Percentiles rank a stretch among this genome's conserved stretches.
These are phyloP conservation scores for Leucozona laternaria DNA, from an alignment of 2,888 invertebrate genomes.

Conservation along the genomic window DNA sequence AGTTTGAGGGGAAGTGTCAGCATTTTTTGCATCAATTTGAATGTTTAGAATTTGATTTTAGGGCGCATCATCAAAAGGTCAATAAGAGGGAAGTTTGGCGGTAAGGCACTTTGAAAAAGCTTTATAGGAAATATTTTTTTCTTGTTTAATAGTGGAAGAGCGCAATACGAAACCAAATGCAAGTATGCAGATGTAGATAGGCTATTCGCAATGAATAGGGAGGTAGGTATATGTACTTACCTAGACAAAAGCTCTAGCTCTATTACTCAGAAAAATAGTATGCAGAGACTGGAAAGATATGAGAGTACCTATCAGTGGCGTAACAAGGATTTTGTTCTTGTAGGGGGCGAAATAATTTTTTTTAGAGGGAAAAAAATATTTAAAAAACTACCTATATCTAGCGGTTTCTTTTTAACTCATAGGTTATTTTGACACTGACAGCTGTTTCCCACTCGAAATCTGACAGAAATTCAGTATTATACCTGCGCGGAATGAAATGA, in stretches of 20 bases:
- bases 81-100: conserved; percentile 12
- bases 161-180: neutral
- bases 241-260: conserved; percentile 35
- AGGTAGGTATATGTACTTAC: neutral
- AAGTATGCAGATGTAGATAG: conserved; percentile 20
- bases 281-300: no score
- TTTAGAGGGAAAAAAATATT: no score
- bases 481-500: no score
- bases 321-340: no score
- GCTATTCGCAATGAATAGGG: conserved; percentile 21
- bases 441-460: no score
- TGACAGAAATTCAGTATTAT: no score
- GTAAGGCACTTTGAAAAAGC: conserved; percentile 29
- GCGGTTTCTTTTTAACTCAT: no score
- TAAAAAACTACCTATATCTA: no score
- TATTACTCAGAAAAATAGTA: conserved; percentile 18
- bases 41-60: conserved; percentile 21
- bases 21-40: conserved; percentile 5
- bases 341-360: no score
- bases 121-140: neutral
- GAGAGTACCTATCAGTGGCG: no score
- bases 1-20: conserved; percentile 5
- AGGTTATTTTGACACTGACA: no score
- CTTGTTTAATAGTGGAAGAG: neutral
- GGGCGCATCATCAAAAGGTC: conserved; percentile 64